A percentile compares a stretch with the other conserved stretches of the same genome.
Conservation (phyloP, 2,797 vertebrate species). For the Malurus leucopterus region DNA sequence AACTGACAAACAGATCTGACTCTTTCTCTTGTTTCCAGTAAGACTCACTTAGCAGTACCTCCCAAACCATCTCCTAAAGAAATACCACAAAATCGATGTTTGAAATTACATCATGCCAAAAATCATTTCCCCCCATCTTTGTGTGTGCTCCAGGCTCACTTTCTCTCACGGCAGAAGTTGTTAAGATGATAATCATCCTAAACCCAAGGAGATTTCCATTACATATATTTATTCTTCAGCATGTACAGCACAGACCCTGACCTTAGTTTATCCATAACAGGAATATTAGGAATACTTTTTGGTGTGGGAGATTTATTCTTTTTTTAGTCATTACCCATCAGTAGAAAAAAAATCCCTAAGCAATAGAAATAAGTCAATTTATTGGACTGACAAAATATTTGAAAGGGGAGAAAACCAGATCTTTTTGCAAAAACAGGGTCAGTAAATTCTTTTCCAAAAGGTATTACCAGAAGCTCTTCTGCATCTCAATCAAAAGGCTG, state of each 20-base stretch:
- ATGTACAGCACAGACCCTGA: not conserved
- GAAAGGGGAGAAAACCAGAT: rapidly evolving
- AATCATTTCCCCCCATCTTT: not conserved
- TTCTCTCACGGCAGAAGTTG: not conserved
- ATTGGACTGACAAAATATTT: not conserved
- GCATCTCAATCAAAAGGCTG: constrained; percentile 2
- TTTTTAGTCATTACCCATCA: not conserved
- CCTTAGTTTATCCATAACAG: not conserved
- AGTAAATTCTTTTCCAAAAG: not conserved
- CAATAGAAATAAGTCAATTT: not conserved
- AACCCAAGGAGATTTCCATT: not conserved
- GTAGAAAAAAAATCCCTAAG: not conserved
- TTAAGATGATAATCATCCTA: not conserved
- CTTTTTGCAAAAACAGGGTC: not conserved
- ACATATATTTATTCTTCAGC: not conserved
- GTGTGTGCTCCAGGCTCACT: not conserved
- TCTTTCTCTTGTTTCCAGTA: not conserved
- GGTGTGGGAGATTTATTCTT: not conserved
- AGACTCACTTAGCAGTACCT: not conserved
- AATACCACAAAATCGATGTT: not conserved
- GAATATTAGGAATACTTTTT: not conserved
- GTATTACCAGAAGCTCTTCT: not conserved
- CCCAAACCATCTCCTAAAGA: not conserved
- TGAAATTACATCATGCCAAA: not conserved
- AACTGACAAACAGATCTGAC: not conserved